These are phyloP conservation scores for Drosophila testacea DNA, from an alignment of 2,888 invertebrate species.

Conservation along the genomic window DNA sequence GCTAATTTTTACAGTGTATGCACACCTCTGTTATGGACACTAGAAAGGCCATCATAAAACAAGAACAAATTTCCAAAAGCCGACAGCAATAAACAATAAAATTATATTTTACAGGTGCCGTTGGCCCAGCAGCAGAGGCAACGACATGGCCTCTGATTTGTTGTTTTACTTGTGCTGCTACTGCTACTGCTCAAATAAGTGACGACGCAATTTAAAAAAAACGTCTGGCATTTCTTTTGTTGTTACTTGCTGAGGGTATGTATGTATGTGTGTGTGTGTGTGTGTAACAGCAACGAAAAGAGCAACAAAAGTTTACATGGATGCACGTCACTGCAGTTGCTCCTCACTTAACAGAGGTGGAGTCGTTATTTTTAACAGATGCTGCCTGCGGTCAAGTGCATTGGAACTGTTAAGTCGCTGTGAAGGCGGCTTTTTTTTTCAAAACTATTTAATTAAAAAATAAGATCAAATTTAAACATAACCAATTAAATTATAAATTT, in stretches of 20 bases:
- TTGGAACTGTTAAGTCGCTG: too few species aligned
- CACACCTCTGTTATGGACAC: constrained; percentile 62
- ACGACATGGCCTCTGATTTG: constrained; percentile 6
- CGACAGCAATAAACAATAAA: constrained; percentile 8
- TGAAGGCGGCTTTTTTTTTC: too few species aligned
- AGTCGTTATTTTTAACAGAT: too few species aligned
- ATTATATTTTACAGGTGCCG: constrained; percentile 23
- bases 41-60: constrained; percentile 57
- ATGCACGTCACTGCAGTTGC: constrained; percentile 1
- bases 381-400: too few species aligned
- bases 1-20: constrained; percentile 6
- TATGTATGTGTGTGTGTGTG: constrained; percentile 9
- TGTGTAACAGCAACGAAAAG: constrained; percentile 19
- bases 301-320: constrained; percentile 1
- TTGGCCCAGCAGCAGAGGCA: constrained; percentile 19
- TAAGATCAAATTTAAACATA: too few species aligned
- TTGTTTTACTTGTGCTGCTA: constrained; percentile 3
- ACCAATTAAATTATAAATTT: too few species aligned
- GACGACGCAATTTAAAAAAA: constrained; percentile 63
- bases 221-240: constrained; percentile 62
- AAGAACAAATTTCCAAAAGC: constrained; percentile 1
- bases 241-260: constrained; percentile 29
- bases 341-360: background rate
- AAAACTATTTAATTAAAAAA: too few species aligned
- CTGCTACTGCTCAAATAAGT: constrained; percentile 41